Conservation (phyloP, 2,888 invertebrate species). For the Lomographa bimaculata region DNA sequence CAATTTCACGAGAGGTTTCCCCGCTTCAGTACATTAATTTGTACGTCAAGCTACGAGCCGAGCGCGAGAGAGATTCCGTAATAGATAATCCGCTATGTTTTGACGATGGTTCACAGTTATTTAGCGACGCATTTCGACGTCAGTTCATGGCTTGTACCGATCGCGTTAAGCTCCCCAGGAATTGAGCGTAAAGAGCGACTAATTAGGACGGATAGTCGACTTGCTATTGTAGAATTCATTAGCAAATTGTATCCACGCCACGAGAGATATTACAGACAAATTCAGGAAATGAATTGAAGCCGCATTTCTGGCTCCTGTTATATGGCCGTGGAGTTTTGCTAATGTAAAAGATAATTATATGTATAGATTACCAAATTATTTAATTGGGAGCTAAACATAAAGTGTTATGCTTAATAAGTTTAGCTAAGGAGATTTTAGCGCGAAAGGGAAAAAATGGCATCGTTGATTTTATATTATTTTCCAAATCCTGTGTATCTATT, state of each 20-base stretch:
- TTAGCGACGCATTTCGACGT: constrained; percentile 33
- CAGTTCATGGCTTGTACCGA: constrained; percentile 47
- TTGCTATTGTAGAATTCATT: constrained; percentile 68
- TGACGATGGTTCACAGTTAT: constrained; percentile 19
- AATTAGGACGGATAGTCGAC: constrained; percentile 63
- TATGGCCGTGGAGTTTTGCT: too few relatives aligned
- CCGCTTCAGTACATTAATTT: constrained; percentile 64
- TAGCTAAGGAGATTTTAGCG: too few relatives aligned
- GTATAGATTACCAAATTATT: too few relatives aligned
- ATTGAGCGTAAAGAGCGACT: constrained; percentile 64
- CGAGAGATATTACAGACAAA: constrained; percentile 48
- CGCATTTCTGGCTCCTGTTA: too few relatives aligned
- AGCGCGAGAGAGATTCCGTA: constrained; percentile 34
- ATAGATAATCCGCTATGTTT: constrained; percentile 32
- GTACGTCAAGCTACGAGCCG: constrained; percentile 51
- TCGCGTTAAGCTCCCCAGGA: constrained; percentile 52
- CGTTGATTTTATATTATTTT: too few relatives aligned
- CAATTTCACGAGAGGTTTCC: constrained; percentile 67
- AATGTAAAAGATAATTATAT: too few relatives aligned
- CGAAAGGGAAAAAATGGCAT: too few relatives aligned
- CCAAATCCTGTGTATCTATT: too few relatives aligned
- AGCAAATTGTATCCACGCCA: constrained; percentile 52
- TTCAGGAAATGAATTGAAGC: constrained; percentile 41
- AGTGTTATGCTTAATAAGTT: too few relatives aligned
- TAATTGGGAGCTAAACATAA: too few relatives aligned